Base-by-base conservation (phyloP, 2,888 invertebrate genomes). In the Mythimna lalbum region DNA sequence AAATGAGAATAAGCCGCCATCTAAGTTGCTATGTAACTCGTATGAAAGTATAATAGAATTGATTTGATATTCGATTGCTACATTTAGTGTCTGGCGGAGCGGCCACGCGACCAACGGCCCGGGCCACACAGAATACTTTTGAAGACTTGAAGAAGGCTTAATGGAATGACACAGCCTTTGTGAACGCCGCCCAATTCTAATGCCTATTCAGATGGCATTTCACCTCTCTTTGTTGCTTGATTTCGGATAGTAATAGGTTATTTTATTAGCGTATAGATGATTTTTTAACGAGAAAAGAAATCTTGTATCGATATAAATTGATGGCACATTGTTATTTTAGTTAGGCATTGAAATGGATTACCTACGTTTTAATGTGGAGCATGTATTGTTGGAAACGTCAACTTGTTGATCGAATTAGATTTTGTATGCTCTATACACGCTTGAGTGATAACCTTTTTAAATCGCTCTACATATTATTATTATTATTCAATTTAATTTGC, bases 201-300 rank as follows among this genome's bases (percentile, higher is more conserved):
- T 95, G 95, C 95, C 95, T 93, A 95, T 96, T 96, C 94, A 96
- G 93, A 95, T 95, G 94, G 95, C 95, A 95, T 95, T 94, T 95
- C 94, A 93, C 91, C 92, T 92, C 91, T 90, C 94, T 93, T 96
- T 96, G 95, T 95, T 95, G 94, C 94, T 95, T 96, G 91, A 95
- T 95, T 95, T 95, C 90, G 91, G 93, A 93, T 92, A 94, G 94
- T 95, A 94, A 95, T 94, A 95, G 94, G 92, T 92, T 93, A 93
- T 95, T 95, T 95, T 95, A 95, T 95, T 94, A 95, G 93, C 90
- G 90, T 91, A 92, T 89, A 92, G 93, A 94, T 91, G 90, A 90
- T 90, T 91, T 93, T 90, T 93, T 91, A 92, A 93, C 91, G 89
- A 92, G 90, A 90, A 91, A 91, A 90, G 92, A 92, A 90, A 92